Evolutionary conservation across 2,797 vertebrate species (phyloP).

Genomic region (Nannoperca obscura): DNA sequence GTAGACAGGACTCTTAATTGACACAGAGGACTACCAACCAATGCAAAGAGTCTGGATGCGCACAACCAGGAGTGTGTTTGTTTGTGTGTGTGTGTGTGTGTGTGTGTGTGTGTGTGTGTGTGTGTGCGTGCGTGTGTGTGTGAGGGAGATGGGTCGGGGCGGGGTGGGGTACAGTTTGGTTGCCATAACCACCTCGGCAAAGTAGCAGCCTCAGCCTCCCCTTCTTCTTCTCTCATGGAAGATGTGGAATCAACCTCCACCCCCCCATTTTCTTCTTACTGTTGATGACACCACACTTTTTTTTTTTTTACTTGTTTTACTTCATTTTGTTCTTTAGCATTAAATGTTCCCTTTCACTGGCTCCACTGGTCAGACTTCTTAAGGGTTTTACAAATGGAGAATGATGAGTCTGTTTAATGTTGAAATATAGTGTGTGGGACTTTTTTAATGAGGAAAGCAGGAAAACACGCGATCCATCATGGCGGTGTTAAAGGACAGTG

Average conservation of each 20-base stretch:
- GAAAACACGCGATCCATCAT: conserved; percentile 43
- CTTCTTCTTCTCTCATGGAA: conserved; percentile 36
- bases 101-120: not conserved
- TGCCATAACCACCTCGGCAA: conserved; percentile 81
- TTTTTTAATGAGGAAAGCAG: conserved; percentile 28
- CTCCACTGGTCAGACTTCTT: conserved; percentile 39
- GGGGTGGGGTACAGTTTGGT: conserved; percentile 68
- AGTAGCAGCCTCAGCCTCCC: conserved; percentile 58
- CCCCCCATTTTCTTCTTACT: conserved; percentile 59
- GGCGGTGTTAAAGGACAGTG: conserved; percentile 51
- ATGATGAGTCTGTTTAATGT: conserved; percentile 34
- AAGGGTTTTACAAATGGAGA: conserved; percentile 30
- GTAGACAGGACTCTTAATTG: conserved; percentile 40
- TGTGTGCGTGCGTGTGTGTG: conserved; percentile 5
- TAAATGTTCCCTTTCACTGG: conserved; percentile 53
- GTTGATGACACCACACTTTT: conserved; percentile 73
- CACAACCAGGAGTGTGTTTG: conserved; percentile 24
- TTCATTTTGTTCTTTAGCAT: conserved; percentile 62
- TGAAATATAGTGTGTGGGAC: conserved; percentile 45
- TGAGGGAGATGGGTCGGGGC: conserved; percentile 11
- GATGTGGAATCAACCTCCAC: conserved; percentile 53
- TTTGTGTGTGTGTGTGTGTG: conserved; percentile 19
- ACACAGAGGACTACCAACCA: conserved; percentile 41
- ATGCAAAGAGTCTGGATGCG: conserved; percentile 47
- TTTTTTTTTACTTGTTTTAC: conserved; percentile 80